Evolutionary conservation across 2,888 invertebrate species (phyloP).

Genomic region (Sphaeridia pumilis): DNA sequence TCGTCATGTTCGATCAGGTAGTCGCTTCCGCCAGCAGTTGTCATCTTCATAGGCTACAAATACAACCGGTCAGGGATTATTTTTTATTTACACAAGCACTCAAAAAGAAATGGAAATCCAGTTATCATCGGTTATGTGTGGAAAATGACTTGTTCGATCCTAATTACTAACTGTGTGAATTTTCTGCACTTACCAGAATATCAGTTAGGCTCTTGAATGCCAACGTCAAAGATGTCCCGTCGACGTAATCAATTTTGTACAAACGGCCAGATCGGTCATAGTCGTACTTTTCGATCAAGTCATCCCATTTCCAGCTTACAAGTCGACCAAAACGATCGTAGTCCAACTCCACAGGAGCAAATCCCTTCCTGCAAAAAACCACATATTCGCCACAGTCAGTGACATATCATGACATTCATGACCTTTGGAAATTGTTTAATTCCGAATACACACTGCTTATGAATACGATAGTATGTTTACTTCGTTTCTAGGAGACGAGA

Average conservation of each 20-base stretch:
- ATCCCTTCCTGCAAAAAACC: constrained; percentile 51
- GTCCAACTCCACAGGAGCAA: constrained; percentile 78
- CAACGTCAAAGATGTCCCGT: constrained; percentile 79
- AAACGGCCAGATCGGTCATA: constrained; percentile 82
- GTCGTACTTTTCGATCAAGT: constrained; percentile 75
- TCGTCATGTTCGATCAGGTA: constrained; percentile 84
- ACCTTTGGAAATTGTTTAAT: too few species aligned
- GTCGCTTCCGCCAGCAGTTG: constrained; percentile 83
- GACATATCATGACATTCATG: too few species aligned
- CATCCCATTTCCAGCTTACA: constrained; percentile 86
- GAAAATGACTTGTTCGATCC: too few species aligned
- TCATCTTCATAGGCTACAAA: constrained; percentile 73
- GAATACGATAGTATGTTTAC: too few species aligned
- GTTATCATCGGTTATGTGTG: too few species aligned
- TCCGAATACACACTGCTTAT: too few species aligned
- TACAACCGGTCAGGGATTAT: not conserved
- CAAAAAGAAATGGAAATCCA: too few species aligned
- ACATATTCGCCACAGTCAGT: not conserved
- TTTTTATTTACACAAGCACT: too few species aligned
- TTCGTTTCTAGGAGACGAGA: too few species aligned
- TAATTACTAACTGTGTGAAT: too few species aligned
- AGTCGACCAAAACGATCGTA: constrained; percentile 83
- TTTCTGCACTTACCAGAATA: constrained; percentile 56
- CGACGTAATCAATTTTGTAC: constrained; percentile 79
- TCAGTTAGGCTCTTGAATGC: constrained; percentile 86